phyloP scores from a whole-genome alignment of 1,140 invertebrate species.

The Papilio machaon region DNA sequence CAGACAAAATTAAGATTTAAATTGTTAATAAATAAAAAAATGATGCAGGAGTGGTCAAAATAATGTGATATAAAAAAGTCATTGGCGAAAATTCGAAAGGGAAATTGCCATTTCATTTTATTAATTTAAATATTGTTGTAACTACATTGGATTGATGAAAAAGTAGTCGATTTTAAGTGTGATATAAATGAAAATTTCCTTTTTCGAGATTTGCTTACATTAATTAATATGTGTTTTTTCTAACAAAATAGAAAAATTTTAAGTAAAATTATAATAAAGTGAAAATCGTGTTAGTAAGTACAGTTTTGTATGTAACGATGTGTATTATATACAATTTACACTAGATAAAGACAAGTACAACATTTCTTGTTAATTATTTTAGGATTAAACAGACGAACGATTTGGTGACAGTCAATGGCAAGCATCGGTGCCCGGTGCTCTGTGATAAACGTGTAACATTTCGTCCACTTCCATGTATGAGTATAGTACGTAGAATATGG shows the following conservation, averaged over 20 bases:
- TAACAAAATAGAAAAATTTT: background rate
- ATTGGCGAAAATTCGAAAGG: background rate
- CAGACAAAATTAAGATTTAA: background rate
- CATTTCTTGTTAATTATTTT: background rate
- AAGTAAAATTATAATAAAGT: background rate
- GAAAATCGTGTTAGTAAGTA: background rate
- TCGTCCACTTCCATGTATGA: background rate
- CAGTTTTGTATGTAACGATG: background rate
- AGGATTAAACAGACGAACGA: background rate
- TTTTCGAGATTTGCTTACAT: background rate
- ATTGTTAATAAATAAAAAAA: background rate
- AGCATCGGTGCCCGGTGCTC: slow-evolving; percentile 30
- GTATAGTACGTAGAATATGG: background rate
- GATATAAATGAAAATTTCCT: background rate
- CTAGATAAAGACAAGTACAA: background rate
- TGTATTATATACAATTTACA: background rate
- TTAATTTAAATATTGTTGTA: too few species aligned
- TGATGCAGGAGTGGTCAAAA: background rate
- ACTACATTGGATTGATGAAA: too few species aligned
- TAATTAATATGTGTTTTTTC: background rate
- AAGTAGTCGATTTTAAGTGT: too few species aligned
- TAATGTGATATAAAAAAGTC: background rate
- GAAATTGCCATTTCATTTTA: background rate
- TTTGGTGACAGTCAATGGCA: slow-evolving; percentile 41
- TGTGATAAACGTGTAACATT: slow-evolving; percentile 30